A percentile compares a stretch with the other conserved stretches of the same genome.
phyloP scores from a whole-genome alignment of 2,888 invertebrate genomes.

The Drosophila trichaetosa region DNA sequence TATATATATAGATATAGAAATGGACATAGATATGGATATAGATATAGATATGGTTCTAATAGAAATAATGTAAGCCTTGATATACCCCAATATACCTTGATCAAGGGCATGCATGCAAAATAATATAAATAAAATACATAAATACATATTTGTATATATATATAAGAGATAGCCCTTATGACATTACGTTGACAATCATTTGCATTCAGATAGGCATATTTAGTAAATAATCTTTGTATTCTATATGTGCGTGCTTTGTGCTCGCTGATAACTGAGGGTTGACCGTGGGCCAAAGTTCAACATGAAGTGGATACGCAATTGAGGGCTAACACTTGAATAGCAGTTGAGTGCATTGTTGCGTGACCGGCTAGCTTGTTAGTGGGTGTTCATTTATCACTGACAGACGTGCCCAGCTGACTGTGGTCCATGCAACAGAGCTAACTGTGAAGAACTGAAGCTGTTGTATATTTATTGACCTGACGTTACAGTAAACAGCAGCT shows the following conservation, averaged over 20 bases:
- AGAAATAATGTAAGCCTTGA: background rate
- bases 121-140: background rate
- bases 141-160: background rate
- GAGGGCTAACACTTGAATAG: constrained; percentile 11
- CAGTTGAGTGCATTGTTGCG: constrained; percentile 50
- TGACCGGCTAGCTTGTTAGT: constrained; percentile 43
- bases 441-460: constrained; percentile 8
- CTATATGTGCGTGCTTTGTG: constrained; percentile 12
- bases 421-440: constrained; percentile 18
- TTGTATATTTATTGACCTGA: constrained; percentile 24
- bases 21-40: background rate
- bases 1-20: background rate
- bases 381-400: constrained; percentile 67
- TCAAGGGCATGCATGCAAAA: background rate
- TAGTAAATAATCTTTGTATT: constrained; percentile 25
- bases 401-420: constrained; percentile 48
- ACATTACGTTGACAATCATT: constrained; percentile 16
- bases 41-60: background rate
- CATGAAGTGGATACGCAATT: constrained; percentile 19
- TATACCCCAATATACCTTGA: background rate
- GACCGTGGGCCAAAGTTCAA: constrained; percentile 35
- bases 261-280: constrained; percentile 32
- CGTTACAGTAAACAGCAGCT: constrained; percentile 39
- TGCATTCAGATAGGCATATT: constrained; percentile 2
- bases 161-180: constrained; percentile 13